Evolutionary conservation across 2,888 invertebrate species (phyloP).

Genomic region (Lacanobia oleracea): DNA sequence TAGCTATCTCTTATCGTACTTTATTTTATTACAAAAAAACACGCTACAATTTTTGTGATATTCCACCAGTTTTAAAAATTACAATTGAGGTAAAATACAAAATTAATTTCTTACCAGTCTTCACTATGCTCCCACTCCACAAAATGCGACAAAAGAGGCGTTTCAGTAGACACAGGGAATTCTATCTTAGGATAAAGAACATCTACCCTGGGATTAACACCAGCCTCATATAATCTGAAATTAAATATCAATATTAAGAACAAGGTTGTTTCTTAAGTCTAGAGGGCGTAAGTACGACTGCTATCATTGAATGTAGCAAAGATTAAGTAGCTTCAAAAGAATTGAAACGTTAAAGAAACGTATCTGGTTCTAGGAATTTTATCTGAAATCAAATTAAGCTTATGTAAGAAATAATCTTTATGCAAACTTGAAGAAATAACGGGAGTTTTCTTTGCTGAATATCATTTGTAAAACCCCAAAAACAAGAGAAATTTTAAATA

Average conservation of each 20-base stretch:
- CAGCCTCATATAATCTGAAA: slow-evolving; percentile 92
- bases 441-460: not conserved
- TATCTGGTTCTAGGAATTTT: slow-evolving; percentile 7
- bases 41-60: no score
- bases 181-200: slow-evolving; percentile 93
- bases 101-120: slow-evolving; percentile 86
- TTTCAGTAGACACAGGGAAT: slow-evolving; percentile 95
- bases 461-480: not conserved
- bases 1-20: no score
- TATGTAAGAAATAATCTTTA: not conserved
- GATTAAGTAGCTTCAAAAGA: not conserved
- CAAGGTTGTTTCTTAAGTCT: slow-evolving; percentile 30
- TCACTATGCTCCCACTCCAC: slow-evolving; percentile 95
- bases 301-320: not conserved
- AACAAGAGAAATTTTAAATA: not conserved
- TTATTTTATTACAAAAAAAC: no score
- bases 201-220: slow-evolving; percentile 92
- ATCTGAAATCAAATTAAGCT: not conserved
- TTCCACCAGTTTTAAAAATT: no score
- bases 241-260: slow-evolving; percentile 25
- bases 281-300: slow-evolving; percentile 17
- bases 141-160: slow-evolving; percentile 94
- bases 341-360: not conserved
- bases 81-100: not conserved
- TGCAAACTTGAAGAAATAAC: not conserved